A percentile compares a stretch with the other conserved stretches of the same genome.
Evolutionary conservation across 2,797 vertebrate genomes (phyloP).

Genomic region (Thaleichthys pacificus): DNA sequence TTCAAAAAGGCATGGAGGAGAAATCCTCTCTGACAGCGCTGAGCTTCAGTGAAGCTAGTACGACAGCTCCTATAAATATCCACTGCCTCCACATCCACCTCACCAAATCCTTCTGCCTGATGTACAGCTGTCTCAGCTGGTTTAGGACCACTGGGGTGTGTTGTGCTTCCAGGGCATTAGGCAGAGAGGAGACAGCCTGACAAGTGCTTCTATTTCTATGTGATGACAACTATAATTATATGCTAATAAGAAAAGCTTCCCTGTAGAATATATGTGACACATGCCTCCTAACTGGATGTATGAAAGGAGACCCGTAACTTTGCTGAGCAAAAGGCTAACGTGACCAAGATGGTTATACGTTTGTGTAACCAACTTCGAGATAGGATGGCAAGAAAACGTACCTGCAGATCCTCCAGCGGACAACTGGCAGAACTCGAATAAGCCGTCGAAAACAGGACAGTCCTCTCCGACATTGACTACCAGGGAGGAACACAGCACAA

Average conservation of each 20-base stretch:
- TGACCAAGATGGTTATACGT: too few species aligned
- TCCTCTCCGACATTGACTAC: conserved; percentile 94
- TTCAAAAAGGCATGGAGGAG: neutral
- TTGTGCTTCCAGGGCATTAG: neutral
- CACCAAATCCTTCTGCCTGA: neutral
- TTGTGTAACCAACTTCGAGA: too few species aligned
- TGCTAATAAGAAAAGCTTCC: neutral
- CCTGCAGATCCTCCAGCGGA: conserved; percentile 91
- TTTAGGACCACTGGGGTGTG: neutral
- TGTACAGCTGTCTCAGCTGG: neutral
- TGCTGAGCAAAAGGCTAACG: neutral
- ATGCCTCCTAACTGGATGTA: neutral
- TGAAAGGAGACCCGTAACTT: neutral
- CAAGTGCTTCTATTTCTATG: neutral
- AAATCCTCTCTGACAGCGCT: neutral
- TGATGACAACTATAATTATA: neutral
- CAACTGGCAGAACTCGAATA: conserved; percentile 93
- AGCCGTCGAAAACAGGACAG: conserved; percentile 92
- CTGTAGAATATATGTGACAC: neutral
- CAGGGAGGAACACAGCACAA: conserved; percentile 19
- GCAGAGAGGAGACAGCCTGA: neutral
- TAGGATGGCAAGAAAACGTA: conserved; percentile 45
- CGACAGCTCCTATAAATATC: neutral
- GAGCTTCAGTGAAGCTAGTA: neutral
- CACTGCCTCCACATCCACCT: neutral